phyloP scores from a whole-genome alignment of 2,888 invertebrate species.

The Dione juno region DNA sequence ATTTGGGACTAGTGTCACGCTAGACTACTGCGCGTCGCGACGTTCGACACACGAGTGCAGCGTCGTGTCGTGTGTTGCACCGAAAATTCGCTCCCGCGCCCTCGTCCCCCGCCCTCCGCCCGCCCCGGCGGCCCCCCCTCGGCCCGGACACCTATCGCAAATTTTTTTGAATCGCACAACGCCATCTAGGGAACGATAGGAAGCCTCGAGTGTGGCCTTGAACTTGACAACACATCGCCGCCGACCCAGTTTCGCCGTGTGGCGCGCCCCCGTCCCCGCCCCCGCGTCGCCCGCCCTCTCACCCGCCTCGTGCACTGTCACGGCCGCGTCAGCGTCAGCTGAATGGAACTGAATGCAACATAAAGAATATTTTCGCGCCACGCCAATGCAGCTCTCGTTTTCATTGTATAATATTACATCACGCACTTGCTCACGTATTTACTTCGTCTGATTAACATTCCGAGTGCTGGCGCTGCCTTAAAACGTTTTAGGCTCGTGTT shows the following conservation, averaged over 20 bases:
- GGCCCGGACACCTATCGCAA: slow-evolving; percentile 65
- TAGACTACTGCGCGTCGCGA: slow-evolving; percentile 79
- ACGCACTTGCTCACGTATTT: slow-evolving; percentile 59
- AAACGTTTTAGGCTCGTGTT: slow-evolving; percentile 31
- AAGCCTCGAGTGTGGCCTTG: slow-evolving; percentile 75
- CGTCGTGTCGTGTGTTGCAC: slow-evolving; percentile 79
- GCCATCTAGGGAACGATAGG: slow-evolving; percentile 76
- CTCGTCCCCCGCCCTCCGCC: slow-evolving; percentile 69
- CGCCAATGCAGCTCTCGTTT: slow-evolving; percentile 67
- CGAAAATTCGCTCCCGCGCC: slow-evolving; percentile 79
- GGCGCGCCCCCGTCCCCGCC: slow-evolving; percentile 60
- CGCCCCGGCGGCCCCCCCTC: slow-evolving; percentile 53
- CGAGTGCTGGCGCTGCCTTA: slow-evolving; percentile 40
- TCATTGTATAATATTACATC: slow-evolving; percentile 70
- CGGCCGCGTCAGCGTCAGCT: slow-evolving; percentile 69
- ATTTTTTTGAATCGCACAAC: slow-evolving; percentile 76
- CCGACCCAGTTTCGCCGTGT: slow-evolving; percentile 76
- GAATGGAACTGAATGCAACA: slow-evolving; percentile 68
- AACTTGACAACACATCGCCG: slow-evolving; percentile 78
- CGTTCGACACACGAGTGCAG: slow-evolving; percentile 81
- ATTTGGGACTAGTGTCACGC: slow-evolving; percentile 67
- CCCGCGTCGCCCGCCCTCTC: slow-evolving; percentile 63
- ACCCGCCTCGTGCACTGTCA: slow-evolving; percentile 65
- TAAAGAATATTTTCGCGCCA: slow-evolving; percentile 69
- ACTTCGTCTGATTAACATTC: slow-evolving; percentile 62